Evolutionary conservation across 2,888 invertebrate species (phyloP).

Genomic region (Apamea anceps): DNA sequence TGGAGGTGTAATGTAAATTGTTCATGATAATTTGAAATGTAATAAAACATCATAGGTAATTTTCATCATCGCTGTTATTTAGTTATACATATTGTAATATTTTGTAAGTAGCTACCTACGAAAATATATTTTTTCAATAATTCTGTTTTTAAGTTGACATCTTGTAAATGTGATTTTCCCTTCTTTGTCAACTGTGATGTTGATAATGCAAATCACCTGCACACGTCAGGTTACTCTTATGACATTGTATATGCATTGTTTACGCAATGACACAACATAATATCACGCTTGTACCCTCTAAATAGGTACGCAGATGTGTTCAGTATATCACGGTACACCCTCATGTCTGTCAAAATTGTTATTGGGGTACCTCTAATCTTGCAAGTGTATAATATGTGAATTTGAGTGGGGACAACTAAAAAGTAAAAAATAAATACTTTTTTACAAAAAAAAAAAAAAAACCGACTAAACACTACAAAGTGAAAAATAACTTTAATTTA

Average conservation of each 20-base stretch:
- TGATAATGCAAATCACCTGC: not conserved
- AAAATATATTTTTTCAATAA: slow-evolving; percentile 28
- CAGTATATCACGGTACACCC: too few relatives aligned
- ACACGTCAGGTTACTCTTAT: not conserved
- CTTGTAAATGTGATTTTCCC: slow-evolving; percentile 7
- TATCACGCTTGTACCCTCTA: too few relatives aligned
- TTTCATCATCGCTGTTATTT: slow-evolving; percentile 18
- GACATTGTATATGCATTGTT: not conserved
- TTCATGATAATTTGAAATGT: slow-evolving; percentile 10
- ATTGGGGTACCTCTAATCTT: too few relatives aligned
- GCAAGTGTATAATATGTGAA: too few relatives aligned
- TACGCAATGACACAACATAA: too few relatives aligned
- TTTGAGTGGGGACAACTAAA: too few relatives aligned
- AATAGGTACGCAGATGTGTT: too few relatives aligned
- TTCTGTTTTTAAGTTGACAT: slow-evolving; percentile 11
- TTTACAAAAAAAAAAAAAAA: too few relatives aligned
- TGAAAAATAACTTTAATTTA: too few relatives aligned
- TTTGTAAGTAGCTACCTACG: slow-evolving; percentile 27
- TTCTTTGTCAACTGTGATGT: not conserved
- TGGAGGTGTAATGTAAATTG: not conserved
- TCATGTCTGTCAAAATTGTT: too few relatives aligned
- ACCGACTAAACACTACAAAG: too few relatives aligned
- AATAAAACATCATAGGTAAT: not conserved
- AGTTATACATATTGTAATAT: slow-evolving; percentile 35
- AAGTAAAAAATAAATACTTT: too few relatives aligned